Base-by-base conservation (phyloP, 2,113 vertebrate species). In the Cervus canadensis region DNA sequence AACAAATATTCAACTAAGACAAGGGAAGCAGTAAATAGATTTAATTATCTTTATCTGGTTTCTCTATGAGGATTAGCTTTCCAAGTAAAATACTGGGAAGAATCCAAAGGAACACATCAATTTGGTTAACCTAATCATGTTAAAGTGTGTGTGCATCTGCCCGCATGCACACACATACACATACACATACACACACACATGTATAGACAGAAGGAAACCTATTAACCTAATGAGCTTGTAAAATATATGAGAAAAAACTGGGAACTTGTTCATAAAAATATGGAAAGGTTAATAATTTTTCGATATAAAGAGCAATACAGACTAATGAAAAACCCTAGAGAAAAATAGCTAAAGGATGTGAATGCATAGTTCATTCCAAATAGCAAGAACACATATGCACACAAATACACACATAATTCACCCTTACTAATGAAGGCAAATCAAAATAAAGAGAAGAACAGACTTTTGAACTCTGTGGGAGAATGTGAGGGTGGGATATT, bases 1-100 rank as follows among this genome's bases (percentile, higher is more conserved):
- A 78, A 95, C 19, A 93, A 52, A 57, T 48, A 96, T 67, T 92
- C 36, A 97, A 60, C 64, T 87, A 87, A 87, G 52, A 94, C 16
- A 36, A 94, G 11, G 54, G 40, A 88, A 67, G 2, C 6, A 88
- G 88, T 12, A 94, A 59, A 60, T 36, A 92, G 26, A 82, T 50
- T 94, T 67, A 62, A 7, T 43, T 90, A 36, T 2, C 7, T 59
- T 71, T 81, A 79, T n/a, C 28, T 59, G 14, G 64, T 71, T 94
- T 33, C 57, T 62, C 33, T 48, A 28, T 89, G 23, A 83, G 13
- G 3, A 97, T 52, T n/a, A 54, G 8, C 52, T 95, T 92, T 60
- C 25, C 10, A 94, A 92, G 0, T 36, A 74, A 88, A 96, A 36
- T 33, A 76, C 87, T 90, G 28, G 2, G 26, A 67, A 92, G 10